Evolutionary conservation across 2,888 invertebrate species (phyloP), one percentile per base, ranked within the genome.

Genomic region (Syrphus vitripennis): DNA sequence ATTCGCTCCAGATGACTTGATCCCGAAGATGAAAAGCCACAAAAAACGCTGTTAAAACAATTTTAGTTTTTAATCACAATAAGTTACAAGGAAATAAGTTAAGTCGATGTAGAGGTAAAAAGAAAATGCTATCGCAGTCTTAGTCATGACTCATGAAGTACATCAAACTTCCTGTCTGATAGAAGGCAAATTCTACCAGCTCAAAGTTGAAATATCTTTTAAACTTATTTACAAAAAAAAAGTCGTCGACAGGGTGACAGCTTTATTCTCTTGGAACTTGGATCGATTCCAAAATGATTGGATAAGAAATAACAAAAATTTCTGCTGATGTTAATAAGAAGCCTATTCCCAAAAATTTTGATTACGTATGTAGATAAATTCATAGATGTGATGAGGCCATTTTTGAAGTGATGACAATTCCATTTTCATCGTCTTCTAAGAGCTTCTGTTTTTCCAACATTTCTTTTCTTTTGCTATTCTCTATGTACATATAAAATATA

Each of bases 361-460:
- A 21, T 19, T 6, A 1, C 37, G 3, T 6, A 1, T 24, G 3
- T 37, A 40, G 21, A 55, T 16, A 61, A n/a, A 63, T 5, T 63
- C 29, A 45, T n/a, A 29, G 29, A 59, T 14, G 29, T 34, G 34
- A 48, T n/a, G 69, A 72, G 45, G 31, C 71, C 53, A 70, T 69
- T 70, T 74, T 69, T 9, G 21, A 48, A 77, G 50, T 83, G 75
- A 79, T 57, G 75, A 57, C 65, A 70, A 80, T 80, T 76, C 53
- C 63, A 57, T 70, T 67, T 40, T 16, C 71, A 63, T 48, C 45
- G 50, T 69, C 24, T 61, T 69, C 29, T 14, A 1, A 45, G 12
- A 65, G 45, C 29, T 42, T 65, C 45, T 29, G 45, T 65, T 65
- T 65, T 31, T 45, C 14, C 12, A 65, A 31, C 29, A 29, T 31